phyloP scores from a whole-genome alignment of 2,888 invertebrate genomes.

The Pandemis heparana region DNA sequence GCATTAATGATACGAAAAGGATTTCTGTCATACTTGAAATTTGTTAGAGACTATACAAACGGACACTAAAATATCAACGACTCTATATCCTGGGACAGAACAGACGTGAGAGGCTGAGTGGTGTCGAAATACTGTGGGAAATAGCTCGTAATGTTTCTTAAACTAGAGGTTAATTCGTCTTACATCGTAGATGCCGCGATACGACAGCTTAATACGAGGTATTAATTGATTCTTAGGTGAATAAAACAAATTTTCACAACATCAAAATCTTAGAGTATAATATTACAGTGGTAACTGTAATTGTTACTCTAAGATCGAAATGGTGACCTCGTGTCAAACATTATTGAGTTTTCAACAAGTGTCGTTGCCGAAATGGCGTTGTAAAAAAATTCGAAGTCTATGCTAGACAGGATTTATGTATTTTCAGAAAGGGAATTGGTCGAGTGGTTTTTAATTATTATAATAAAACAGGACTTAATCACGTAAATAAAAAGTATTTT shows the following conservation, averaged over 20 bases:
- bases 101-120: slow-evolving; percentile 34
- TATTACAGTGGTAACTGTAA: too few relatives aligned
- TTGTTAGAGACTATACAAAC: slow-evolving; percentile 12
- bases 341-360: too few relatives aligned
- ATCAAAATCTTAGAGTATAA: too few relatives aligned
- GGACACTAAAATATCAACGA: slow-evolving; percentile 40
- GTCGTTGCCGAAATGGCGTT: too few relatives aligned
- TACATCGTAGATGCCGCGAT: slow-evolving; percentile 21
- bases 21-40: slow-evolving; percentile 12
- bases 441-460: too few relatives aligned
- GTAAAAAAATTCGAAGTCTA: too few relatives aligned
- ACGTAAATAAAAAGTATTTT: too few relatives aligned
- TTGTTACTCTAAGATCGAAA: too few relatives aligned
- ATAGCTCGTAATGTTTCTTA: slow-evolving; percentile 17
- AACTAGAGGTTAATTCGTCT: slow-evolving; percentile 18
- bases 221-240: not conserved
- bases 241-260: not conserved
- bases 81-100: slow-evolving; percentile 36
- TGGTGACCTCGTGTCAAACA: not conserved
- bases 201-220: not conserved
- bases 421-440: too few relatives aligned
- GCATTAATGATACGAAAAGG: not conserved
- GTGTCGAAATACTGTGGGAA: slow-evolving; percentile 38
- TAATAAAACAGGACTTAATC: too few relatives aligned
- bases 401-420: too few relatives aligned